A percentile compares a stretch with the other conserved stretches of the same genome.
Conservation (phyloP, 2,113 vertebrate species). For the Halcyon malimbica region DNA sequence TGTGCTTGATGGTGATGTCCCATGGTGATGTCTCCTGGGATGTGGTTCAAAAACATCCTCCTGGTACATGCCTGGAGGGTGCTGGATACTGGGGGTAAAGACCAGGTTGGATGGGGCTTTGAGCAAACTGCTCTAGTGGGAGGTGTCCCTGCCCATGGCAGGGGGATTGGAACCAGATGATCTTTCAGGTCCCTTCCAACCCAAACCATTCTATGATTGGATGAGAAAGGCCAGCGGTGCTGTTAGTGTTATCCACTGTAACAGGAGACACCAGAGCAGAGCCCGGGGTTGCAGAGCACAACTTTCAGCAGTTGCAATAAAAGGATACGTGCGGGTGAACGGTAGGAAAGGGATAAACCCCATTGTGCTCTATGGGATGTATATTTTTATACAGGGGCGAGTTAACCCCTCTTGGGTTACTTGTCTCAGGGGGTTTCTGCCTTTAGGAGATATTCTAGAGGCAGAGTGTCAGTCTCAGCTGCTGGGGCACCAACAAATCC, state of each 20-base stretch:
- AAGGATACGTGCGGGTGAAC: background rate
- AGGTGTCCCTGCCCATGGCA: too few species aligned
- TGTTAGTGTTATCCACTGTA: background rate
- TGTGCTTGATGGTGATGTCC: background rate
- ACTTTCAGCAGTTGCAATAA: background rate
- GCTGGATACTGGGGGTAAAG: background rate
- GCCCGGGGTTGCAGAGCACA: background rate
- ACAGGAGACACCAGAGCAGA: background rate
- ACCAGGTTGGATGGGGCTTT: background rate
- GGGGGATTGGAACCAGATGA: too few species aligned
- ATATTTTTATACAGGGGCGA: background rate
- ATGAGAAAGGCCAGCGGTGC: accelerated
- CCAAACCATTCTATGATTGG: too few species aligned
- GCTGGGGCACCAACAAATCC: background rate
- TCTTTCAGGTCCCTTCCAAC: too few species aligned
- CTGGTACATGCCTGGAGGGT: background rate
- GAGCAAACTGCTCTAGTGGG: too few species aligned
- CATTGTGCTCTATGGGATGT: background rate
- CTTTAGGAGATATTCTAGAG: background rate
- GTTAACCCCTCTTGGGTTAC: background rate
- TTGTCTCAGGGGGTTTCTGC: background rate
- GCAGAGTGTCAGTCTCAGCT: background rate
- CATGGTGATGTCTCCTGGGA: background rate
- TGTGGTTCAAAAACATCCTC: background rate
- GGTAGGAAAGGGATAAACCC: background rate